phyloP scores from a whole-genome alignment of 2,113 vertebrate species.

The Herpetotheres cachinnans region DNA sequence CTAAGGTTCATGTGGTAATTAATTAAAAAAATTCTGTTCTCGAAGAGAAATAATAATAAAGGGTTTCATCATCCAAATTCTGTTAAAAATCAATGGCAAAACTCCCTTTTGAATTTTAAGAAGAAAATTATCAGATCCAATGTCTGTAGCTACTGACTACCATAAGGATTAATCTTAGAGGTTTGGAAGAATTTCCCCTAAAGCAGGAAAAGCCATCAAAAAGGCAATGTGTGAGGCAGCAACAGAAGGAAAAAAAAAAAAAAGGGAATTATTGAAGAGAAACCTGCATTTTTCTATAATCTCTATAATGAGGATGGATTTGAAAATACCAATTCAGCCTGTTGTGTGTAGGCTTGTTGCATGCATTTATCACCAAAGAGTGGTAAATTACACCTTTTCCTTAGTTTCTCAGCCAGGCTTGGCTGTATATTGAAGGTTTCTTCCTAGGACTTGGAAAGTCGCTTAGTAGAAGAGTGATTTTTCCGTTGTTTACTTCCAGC shows the following conservation, averaged over 20 bases:
- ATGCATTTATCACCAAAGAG: background rate
- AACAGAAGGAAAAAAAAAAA: background rate
- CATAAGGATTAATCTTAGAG: background rate
- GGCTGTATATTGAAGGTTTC: background rate
- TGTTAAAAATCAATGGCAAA: background rate
- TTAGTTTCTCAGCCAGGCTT: background rate
- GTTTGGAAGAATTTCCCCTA: constrained; percentile 37
- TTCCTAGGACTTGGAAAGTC: background rate
- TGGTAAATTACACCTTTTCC: background rate
- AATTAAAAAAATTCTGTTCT: background rate
- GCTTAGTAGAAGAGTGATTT: background rate
- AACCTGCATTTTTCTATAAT: background rate
- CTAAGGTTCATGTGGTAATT: background rate
- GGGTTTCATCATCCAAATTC: background rate
- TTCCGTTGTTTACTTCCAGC: background rate
- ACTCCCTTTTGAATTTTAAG: background rate
- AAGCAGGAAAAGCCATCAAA: constrained; percentile 53
- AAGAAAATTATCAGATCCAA: background rate
- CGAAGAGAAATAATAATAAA: background rate
- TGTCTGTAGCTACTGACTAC: background rate
- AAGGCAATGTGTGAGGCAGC: background rate
- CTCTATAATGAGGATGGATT: background rate
- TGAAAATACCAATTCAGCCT: background rate
- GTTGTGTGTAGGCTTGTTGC: background rate
- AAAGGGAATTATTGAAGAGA: background rate